Percentiles rank a stretch among this genome's conserved stretches.
These are phyloP conservation scores for Motacilla tschutschensis DNA, from an alignment of 2,113 vertebrate species.

Conservation along the genomic window DNA sequence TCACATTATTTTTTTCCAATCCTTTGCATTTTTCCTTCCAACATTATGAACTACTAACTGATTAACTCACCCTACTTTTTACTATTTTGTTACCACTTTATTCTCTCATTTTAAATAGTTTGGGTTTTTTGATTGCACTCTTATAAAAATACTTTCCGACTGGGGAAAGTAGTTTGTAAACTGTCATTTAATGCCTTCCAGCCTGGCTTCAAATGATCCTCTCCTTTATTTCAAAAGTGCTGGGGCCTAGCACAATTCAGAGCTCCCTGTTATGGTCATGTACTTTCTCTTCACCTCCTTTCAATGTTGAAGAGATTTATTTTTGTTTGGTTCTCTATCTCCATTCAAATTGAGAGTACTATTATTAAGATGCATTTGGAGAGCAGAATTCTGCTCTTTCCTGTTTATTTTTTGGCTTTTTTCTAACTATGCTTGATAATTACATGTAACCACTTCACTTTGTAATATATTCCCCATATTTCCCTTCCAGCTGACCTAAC, in stretches of 20 bases:
- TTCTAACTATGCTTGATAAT: slow-evolving; percentile 29
- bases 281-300: slow-evolving; percentile 14
- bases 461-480: slow-evolving; percentile 43
- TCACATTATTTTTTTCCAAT: background rate
- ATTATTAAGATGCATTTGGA: slow-evolving; percentile 37
- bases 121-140: background rate
- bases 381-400: slow-evolving; percentile 36
- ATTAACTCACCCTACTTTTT: background rate
- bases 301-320: slow-evolving; percentile 21
- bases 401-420: slow-evolving; percentile 47
- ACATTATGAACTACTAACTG: background rate
- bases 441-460: slow-evolving; percentile 56
- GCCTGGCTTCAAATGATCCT: background rate
- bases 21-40: background rate
- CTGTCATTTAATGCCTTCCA: background rate
- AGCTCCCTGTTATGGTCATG: background rate
- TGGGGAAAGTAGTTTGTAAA: background rate
- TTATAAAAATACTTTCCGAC: background rate
- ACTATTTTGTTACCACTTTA: background rate
- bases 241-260: background rate
- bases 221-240: background rate
- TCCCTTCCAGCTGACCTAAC: slow-evolving; percentile 57
- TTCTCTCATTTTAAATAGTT: background rate
- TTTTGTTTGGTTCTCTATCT: slow-evolving; percentile 46
- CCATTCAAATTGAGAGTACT: slow-evolving; percentile 42